phyloP scores from a whole-genome alignment of 2,113 vertebrate species.

The Atlantisia rogersi region DNA sequence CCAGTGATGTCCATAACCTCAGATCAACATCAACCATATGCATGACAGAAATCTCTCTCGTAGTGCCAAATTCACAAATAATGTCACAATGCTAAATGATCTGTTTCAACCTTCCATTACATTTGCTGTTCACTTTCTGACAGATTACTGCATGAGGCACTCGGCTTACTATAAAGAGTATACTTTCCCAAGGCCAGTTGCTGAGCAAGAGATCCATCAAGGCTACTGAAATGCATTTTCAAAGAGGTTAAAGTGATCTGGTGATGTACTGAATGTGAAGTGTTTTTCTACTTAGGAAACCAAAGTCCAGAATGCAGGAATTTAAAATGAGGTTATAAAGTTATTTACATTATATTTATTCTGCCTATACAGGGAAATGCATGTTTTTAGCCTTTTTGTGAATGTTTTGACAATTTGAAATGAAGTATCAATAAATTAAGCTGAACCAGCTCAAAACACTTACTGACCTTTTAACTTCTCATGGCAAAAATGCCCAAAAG shows the following conservation, averaged over 20 bases:
- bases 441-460: background rate
- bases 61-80: constrained; percentile 53
- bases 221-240: constrained; percentile 36
- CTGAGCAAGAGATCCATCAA: constrained; percentile 26
- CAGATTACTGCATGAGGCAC: background rate
- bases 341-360: constrained; percentile 7
- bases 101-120: constrained; percentile 27
- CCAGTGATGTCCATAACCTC: background rate
- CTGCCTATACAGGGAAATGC: background rate
- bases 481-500: background rate
- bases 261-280: background rate
- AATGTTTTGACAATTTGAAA: background rate
- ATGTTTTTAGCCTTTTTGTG: background rate
- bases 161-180: background rate
- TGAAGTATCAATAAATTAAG: background rate
- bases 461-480: background rate
- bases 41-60: constrained; percentile 10
- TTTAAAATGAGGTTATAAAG: background rate
- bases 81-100: constrained; percentile 50
- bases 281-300: constrained; percentile 2
- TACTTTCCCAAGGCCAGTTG: constrained; percentile 41
- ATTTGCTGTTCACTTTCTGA: constrained; percentile 3
- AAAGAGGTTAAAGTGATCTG: constrained; percentile 17
- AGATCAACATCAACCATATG: constrained; percentile 7
- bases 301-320: background rate